phyloP scores from a whole-genome alignment of 2,888 invertebrate genomes.

The Limenitis camilla region DNA sequence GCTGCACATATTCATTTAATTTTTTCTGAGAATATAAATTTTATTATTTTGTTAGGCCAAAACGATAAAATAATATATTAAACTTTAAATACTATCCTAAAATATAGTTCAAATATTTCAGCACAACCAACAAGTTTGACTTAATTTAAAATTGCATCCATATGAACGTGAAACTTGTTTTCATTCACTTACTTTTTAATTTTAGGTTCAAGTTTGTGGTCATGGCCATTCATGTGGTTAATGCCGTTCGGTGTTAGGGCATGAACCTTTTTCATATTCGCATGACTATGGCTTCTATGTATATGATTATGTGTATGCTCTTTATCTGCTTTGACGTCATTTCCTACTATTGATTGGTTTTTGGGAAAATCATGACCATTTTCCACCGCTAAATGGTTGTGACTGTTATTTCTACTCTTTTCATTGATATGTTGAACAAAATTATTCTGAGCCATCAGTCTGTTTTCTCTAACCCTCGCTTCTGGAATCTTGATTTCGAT shows the following conservation, averaged over 20 bases:
- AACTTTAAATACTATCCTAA: too few relatives aligned
- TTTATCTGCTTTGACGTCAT: slow-evolving; percentile 17
- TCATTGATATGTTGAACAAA: slow-evolving; percentile 66
- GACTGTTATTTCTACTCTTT: slow-evolving; percentile 51
- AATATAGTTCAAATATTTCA: too few relatives aligned
- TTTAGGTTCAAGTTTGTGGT: slow-evolving; percentile 46
- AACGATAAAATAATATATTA: too few relatives aligned
- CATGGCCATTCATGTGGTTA: slow-evolving; percentile 50
- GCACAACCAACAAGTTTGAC: too few relatives aligned
- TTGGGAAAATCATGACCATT: slow-evolving; percentile 41
- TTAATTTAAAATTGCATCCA: not conserved
- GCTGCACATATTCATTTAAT: too few relatives aligned
- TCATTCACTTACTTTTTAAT: slow-evolving; percentile 53
- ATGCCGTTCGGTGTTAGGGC: slow-evolving; percentile 57
- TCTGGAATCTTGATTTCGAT: slow-evolving; percentile 76
- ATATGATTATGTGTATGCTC: slow-evolving; percentile 42
- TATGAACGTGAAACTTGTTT: not conserved
- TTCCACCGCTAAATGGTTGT: slow-evolving; percentile 58
- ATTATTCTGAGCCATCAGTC: slow-evolving; percentile 65
- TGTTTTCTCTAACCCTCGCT: slow-evolving; percentile 62
- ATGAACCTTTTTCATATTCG: slow-evolving; percentile 60
- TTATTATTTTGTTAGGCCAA: too few relatives aligned
- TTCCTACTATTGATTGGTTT: slow-evolving; percentile 24
- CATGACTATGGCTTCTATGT: slow-evolving; percentile 63
- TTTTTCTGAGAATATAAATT: too few relatives aligned